Evolutionary conservation across 2,113 vertebrate species (phyloP).

Genomic region (Amblyornis subalaris): DNA sequence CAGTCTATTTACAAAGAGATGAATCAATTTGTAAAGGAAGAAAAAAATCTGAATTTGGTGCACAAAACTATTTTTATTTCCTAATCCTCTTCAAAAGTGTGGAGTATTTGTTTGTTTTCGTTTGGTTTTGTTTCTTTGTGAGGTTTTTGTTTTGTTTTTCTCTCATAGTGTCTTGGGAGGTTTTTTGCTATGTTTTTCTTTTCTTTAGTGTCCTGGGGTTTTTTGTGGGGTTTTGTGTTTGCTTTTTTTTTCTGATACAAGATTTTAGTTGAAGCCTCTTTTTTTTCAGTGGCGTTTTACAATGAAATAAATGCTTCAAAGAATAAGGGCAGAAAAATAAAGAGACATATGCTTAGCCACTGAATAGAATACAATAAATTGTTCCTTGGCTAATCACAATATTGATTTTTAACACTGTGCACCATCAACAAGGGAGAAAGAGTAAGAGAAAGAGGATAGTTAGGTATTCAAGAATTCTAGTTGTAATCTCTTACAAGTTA

Average conservation of each 20-base stretch:
- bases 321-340: neutral
- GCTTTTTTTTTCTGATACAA: neutral
- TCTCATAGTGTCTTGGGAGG: fast-evolving
- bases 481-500: neutral
- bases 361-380: neutral
- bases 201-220: fast-evolving
- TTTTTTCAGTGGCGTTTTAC: neutral
- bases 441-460: neutral
- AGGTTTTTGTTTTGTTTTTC: neutral
- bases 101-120: neutral
- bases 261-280: neutral
- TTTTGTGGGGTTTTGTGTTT: too few species aligned
- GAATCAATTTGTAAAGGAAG: neutral
- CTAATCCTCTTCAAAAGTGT: neutral
- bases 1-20: neutral
- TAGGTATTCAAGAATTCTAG: neutral
- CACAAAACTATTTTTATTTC: neutral
- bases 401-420: neutral
- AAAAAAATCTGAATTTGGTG: neutral
- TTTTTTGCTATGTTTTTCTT: neutral
- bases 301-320: neutral
- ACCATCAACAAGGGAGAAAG: neutral
- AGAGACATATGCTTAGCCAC: neutral
- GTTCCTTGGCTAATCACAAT: neutral
- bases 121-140: neutral